Base-by-base conservation (phyloP, 2,797 vertebrate genomes). In the Galago senegalensis region DNA sequence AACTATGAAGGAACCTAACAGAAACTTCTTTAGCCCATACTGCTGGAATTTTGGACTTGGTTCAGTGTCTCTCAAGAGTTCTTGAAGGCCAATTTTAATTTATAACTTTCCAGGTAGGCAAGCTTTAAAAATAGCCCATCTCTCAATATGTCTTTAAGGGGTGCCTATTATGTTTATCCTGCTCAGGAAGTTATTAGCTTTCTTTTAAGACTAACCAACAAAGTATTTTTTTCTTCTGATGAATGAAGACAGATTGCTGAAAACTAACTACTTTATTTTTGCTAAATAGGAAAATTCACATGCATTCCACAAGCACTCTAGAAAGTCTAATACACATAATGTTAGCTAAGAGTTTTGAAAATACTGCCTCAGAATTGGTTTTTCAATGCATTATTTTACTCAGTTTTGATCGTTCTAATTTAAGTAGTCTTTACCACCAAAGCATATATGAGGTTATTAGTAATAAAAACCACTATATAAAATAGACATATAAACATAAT, bases 391-490 rank as follows among this genome's bases (percentile, higher is more conserved):
- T 83, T 92, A 67, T 67, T 91, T 80, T 65, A 69, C 5, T 84
- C 83, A 11, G 20, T 90, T 93, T 77, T 77, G 16, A 25, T 91
- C 65, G 60, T 29, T 67, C 77, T 94, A 92, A 53, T 88, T 23
- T 87, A 89, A 34, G 14, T 27, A 34, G 4, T 77, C 9, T 16
- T 8, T 93, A 75, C 18, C 76, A 60, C 5, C 17, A 86, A 76
- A 69, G 31, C 12, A 82, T 82, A 40, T 92, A 93, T 90, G 10
- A 53, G 10, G 23, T 80, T 43, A 13, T 31, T 58, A 72, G n/a
- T 81, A 92, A 70, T 91, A 79, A 77, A 85, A 77, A 75, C 10
- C 4, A 56, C 27, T 63, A n/a, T 43, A 23, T 65, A 85, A 90
- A 82, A 82, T 70, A 85, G 31, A 10, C 75, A 16, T 70, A 86